phyloP scores from a whole-genome alignment of 1,140 invertebrate species.

The Drosophila kikkawai region DNA sequence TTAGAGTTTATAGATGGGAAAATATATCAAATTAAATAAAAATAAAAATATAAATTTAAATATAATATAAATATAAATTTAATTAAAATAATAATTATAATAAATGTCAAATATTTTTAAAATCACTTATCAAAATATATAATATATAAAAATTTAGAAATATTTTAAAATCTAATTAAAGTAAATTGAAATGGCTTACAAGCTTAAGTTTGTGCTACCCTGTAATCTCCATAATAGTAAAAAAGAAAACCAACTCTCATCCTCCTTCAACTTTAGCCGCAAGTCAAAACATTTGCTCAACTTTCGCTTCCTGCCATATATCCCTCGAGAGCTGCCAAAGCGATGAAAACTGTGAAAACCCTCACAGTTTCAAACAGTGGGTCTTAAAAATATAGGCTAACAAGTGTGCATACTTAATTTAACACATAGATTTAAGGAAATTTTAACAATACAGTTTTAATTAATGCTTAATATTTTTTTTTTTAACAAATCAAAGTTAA shows the following conservation, averaged over 20 bases:
- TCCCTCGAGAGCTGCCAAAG: conserved; percentile 19
- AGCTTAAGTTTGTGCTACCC: background rate
- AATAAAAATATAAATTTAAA: too few relatives aligned
- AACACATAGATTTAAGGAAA: too few relatives aligned
- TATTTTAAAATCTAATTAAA: background rate
- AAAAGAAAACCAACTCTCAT: background rate
- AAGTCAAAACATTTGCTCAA: conserved; percentile 33
- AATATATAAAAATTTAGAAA: background rate
- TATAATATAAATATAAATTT: too few relatives aligned
- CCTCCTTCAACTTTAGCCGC: conserved; percentile 4
- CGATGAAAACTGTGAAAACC: conserved; percentile 26
- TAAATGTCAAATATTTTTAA: too few relatives aligned
- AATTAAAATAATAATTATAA: too few relatives aligned
- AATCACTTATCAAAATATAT: background rate
- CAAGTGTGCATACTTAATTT: too few relatives aligned
- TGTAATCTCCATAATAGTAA: background rate
- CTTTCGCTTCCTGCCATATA: conserved; percentile 15
- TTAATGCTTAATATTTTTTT: too few relatives aligned
- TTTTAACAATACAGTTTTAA: too few relatives aligned
- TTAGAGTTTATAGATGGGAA: too few relatives aligned
- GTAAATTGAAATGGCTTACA: background rate
- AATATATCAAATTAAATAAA: too few relatives aligned
- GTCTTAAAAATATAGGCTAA: background rate
- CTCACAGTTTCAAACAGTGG: conserved; percentile 7
- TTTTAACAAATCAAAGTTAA: too few relatives aligned